Evolutionary conservation across 2,113 vertebrate species (phyloP), one percentile per base, ranked within the genome.

Genomic region (Bufo gargarizans): DNA sequence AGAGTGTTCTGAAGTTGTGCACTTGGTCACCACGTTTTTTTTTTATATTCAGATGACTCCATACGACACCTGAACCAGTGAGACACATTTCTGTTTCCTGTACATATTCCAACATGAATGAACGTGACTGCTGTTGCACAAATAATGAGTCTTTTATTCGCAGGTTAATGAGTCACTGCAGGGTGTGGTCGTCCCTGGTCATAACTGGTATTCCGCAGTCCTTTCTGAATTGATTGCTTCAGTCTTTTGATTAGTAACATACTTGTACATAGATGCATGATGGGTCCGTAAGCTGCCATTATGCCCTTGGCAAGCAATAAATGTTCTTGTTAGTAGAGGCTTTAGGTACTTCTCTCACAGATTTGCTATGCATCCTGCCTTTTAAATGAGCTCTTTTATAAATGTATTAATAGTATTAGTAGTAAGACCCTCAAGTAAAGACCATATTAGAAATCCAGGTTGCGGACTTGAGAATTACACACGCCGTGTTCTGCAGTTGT

Each of bases 91-190:
- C 9, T 14, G 13, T 72, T 72, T 72, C 11, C 14, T 72, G 14
- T 77, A 19, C 53, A 33, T 49, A 8, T 17, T 58, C 16, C 7
- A 43, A 33, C 82, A 55, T 16, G 82, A 69, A 20, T 71, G n/a
- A 16, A 71, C 82, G 55, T 17, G 82, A 84, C n/a, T 7, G 47
- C 20, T 22, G 6, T 69, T 83, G 47, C 11, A 13, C 17, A 69
- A 83, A 49, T 59, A 77, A 77, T 49, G 47, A 56, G 9, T 17
- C 84, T 77, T 77, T 67, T 55, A 4, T 6, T 63, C 59, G 10
- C 56, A 77, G 17, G 22, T 19, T 33, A 14, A 14, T 77, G 84
- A 86, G 43, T 77, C 84, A 86, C 43, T 10, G 19, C 7, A 86
- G 84, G 84, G 84, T 79, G 85, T 12, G 85, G 59, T 53, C 45